phyloP scores from a whole-genome alignment of 53 echinoderm and acorn worm genomes.

The Arbacia lixula region DNA sequence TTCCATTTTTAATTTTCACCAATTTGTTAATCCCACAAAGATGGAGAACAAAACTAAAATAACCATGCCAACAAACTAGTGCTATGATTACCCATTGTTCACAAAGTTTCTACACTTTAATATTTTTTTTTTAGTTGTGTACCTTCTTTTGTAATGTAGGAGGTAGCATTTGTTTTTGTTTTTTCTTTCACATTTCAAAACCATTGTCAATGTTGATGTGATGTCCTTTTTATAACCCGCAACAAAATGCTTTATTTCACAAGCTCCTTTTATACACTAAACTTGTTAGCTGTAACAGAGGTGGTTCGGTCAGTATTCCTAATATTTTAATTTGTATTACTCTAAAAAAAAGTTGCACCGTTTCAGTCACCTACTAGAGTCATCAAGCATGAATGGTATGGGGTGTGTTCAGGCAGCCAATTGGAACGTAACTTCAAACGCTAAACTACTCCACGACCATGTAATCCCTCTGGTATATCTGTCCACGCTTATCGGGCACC shows the following conservation, averaged over 20 bases:
- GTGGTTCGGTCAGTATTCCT: conserved; percentile 51
- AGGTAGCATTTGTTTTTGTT: conserved; percentile 9
- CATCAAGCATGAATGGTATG: conserved; percentile 2
- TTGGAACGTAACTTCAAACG: background rate
- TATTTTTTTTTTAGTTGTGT: conserved; percentile 6
- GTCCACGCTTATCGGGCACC: too few relatives aligned
- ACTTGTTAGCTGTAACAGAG: conserved; percentile 27
- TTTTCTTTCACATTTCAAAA: conserved; percentile 13
- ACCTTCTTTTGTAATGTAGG: conserved; percentile 34
- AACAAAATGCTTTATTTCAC: conserved; percentile 45
- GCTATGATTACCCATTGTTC: conserved; percentile 24
- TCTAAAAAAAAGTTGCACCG: conserved; percentile 26
- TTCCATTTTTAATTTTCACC: conserved; percentile 52
- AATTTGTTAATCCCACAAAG: conserved; percentile 13
- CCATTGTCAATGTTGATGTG: conserved; percentile 44
- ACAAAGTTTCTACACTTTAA: conserved; percentile 20
- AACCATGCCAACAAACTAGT: conserved; percentile 56
- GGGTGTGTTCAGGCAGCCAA: background rate
- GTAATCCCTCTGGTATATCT: too few relatives aligned
- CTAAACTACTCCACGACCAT: too few relatives aligned
- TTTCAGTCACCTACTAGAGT: background rate
- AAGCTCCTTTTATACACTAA: conserved; percentile 53
- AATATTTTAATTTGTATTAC: conserved; percentile 35
- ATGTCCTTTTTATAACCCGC: conserved; percentile 19
- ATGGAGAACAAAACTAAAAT: background rate